Evolutionary conservation across 1,140 invertebrate species (phyloP), one percentile per base, ranked within the genome.

Genomic region (Leptestheria dahalacensis): DNA sequence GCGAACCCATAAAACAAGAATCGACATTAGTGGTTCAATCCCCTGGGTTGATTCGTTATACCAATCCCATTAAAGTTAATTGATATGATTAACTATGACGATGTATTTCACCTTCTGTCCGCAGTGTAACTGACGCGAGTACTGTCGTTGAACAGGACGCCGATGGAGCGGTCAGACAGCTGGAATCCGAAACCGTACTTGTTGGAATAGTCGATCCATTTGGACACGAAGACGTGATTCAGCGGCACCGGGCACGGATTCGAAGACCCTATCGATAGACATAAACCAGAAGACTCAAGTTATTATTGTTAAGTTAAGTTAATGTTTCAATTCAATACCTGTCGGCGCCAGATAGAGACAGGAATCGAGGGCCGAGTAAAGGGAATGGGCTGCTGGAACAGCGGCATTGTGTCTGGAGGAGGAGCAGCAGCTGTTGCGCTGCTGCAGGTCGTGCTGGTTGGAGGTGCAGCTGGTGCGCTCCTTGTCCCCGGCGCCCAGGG

Each of bases 171-270:
- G 73, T 98, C 93, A 66, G 88, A 93, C 6, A 98, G 76, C 69
- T 97, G 91, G 75, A 97, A 98, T 2, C 93, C 94, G 69, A 97
- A 93, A 26, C 94, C 94, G 72, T 98, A 97, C 72, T 96, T 97
- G 75, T 98, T 93, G 11, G 90, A 94, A 72, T 98, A 97, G 72
- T 98, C 94, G 15, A 97, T 93, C 94, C 94, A 97, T 74, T 97
- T 97, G 58, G 86, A 85, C 12, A 82, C 74, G 73, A 79, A 82
- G 59, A 77, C 74, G 12, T 78, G 72, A 2, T 77, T 76, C 59
- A 61, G 59, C 18, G 48, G 63, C 24, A 59, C 62, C 12, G 57
- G 54, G 21, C 56, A 51, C 3, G 65, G 66, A 47, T 66, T 67
- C 23, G 21, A 48, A 21, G 55, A 57, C 26, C 25, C 61, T 62